Evolutionary conservation across 2,888 invertebrate genomes (phyloP), one percentile per base, ranked within the genome.

Genomic region (Chrysolina americana): DNA sequence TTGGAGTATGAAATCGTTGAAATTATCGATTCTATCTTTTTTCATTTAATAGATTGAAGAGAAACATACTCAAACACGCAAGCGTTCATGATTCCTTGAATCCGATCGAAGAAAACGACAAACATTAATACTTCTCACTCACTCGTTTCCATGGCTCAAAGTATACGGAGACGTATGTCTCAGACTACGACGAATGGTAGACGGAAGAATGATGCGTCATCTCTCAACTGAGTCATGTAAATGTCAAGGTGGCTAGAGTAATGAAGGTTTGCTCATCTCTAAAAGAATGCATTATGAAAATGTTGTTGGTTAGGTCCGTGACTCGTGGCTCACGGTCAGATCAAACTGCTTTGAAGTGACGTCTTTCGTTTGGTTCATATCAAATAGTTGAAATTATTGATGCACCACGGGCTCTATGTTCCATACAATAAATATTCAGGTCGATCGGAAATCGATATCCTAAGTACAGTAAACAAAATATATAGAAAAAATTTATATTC

Each of bases 41-140:
- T 59, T 36, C 36, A 59, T 59, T 59, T 17, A 59, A 36, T 6
- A 59, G 13, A 59, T 59, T 59, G 59, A 59, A 59, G 36, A 59
- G 59, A 59, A 59, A 59, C 36, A 59, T n/a, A n/a, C 59, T 28
- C n/a, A 36, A 28, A 59, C 59, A 36, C 59, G 59, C 53, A 53
- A 53, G 53, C 53, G 53, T 53, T 53, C 17, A 13, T 21, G 11
- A 53, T 53, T 53, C 53, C 17, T 17, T 19, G 13, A 53, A 53
- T 11, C 0, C 53, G 53, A 21, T 19, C 10, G 19, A 21, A 5
- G 21, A 4, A 19, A 9, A 5, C 11, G 5, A 11, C 53, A 2
- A 53, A 9, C 21, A 21, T 21, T 44, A 9, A 15, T 44, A 13
- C 15, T n/a, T 9, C 8, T 48, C 48, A 0, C 21, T 4, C 53